Evolutionary conservation across 2,113 vertebrate species (phyloP), one percentile per base, ranked within the genome.

Genomic region (Acrocephalus arundinaceus): DNA sequence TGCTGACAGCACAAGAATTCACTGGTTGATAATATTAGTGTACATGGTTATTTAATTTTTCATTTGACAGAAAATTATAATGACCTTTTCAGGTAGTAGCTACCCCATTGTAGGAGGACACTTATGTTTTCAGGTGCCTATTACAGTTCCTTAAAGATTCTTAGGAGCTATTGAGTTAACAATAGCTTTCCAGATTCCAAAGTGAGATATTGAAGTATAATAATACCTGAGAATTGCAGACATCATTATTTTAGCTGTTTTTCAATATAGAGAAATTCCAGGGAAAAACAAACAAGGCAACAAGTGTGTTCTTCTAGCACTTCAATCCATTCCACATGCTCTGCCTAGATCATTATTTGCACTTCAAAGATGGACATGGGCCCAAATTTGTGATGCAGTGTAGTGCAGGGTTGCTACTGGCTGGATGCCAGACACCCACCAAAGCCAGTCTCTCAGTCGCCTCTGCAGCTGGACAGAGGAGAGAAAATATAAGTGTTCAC

Each of bases 61-160:
- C 7, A 52, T 82, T 82, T 85, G 58, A 52, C 62, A 90, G 62
- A 85, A 90, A 90, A 90, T 79, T 55, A 61, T 74, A 45, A 87
- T 45, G 31, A n/a, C 19, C 43, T 92, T 71, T 92, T 48, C 45
- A 85, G 52, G 45, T 39, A 58, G 49, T 27, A 82, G 30, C n/a
- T 90, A 48, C 45, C 14, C 14, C 4, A 9, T 73, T 68, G 71
- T 57, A 85, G 57, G 61, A 85, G 41, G 52, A 18, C 15, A 57
- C 54, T 62, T 85, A 41, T 6, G 3, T 77, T 51, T 76, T 14
- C 31, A 77, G n/a, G 27, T 89, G 37, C 33, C 49, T 43, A 9
- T 72, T 52, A 68, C 7, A 49, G 58, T 57, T 72, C 13, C 71
- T 90, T 61, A 62, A 90, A 73, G 41, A 73, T 75, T 55, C 2